Percentiles rank a stretch among this genome's conserved stretches.
Conservation (phyloP, 2,797 vertebrate species). For the Rallus crepitans region DNA sequence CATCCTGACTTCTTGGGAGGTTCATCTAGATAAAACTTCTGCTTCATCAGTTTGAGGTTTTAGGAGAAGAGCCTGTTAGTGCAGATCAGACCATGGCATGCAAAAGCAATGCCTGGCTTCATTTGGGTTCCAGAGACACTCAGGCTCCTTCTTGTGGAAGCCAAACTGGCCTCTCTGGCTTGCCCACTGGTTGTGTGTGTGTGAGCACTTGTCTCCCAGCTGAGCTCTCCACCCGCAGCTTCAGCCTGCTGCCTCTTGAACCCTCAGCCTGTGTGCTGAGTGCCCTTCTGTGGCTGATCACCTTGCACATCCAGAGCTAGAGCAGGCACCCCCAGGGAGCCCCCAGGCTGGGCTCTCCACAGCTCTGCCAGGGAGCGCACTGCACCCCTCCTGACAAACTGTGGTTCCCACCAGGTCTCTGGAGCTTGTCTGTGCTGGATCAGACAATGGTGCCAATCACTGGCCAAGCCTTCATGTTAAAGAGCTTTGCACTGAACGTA, state of each 20-base stretch:
- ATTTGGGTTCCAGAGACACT: background rate
- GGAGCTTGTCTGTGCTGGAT: background rate
- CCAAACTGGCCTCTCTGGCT: background rate
- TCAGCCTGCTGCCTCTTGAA: background rate
- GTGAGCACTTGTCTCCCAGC: background rate
- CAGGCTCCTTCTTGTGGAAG: background rate
- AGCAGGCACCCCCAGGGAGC: background rate
- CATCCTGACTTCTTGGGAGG: background rate
- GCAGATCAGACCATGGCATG: background rate
- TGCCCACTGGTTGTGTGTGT: rapidly evolving
- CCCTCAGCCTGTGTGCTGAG: background rate
- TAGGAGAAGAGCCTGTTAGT: background rate
- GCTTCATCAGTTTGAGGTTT: background rate
- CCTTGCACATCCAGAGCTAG: background rate
- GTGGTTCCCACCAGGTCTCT: background rate
- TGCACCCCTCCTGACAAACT: background rate
- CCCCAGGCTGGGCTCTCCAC: background rate
- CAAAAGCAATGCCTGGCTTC: background rate
- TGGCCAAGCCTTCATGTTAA: background rate
- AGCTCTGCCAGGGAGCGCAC: background rate
- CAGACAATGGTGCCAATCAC: background rate
- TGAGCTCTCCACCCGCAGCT: background rate
- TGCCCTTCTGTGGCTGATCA: background rate
- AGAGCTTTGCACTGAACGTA: background rate
- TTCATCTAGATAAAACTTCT: background rate